Percentiles rank a stretch among this genome's conserved stretches.
These are phyloP conservation scores for Thumatha senex DNA, from an alignment of 2,888 invertebrate genomes.

Conservation along the genomic window DNA sequence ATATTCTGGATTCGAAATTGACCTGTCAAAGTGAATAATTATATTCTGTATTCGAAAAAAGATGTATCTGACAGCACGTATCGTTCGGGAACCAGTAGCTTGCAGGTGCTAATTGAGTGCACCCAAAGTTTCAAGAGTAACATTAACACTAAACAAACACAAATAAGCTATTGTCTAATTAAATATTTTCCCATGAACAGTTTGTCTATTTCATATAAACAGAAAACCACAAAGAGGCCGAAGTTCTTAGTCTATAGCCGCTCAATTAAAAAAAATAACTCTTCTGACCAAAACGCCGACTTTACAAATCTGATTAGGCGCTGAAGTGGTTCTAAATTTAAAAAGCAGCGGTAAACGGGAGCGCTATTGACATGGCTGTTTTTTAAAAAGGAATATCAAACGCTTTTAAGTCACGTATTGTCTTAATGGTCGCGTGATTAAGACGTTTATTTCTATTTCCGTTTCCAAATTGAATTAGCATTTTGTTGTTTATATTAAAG, in stretches of 20 bases:
- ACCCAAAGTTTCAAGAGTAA: conserved; percentile 68
- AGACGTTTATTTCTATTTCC: conserved; percentile 54
- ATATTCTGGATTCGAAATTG: conserved; percentile 57
- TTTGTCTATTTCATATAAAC: conserved; percentile 58
- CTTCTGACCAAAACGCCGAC: conserved; percentile 57
- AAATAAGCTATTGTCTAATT: conserved; percentile 83
- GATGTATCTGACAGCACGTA: conserved; percentile 32
- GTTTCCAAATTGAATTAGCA: conserved; percentile 28
- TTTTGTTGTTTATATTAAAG: conserved; percentile 18
- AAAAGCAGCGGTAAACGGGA: conserved; percentile 60
- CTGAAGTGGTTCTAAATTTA: conserved; percentile 81
- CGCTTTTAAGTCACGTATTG: conserved; percentile 70
- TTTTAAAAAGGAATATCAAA: conserved; percentile 53
- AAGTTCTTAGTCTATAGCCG: conserved; percentile 50
- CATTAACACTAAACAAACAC: conserved; percentile 82
- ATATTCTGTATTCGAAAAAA: conserved; percentile 44
- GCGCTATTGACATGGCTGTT: conserved; percentile 66
- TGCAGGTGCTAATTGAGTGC: conserved; percentile 73
- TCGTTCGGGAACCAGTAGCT: conserved; percentile 62
- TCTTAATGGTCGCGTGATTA: conserved; percentile 66
- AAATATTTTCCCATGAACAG: conserved; percentile 79
- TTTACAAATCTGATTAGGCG: conserved; percentile 80
- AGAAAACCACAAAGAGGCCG: conserved; percentile 65
- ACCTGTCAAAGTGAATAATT: conserved; percentile 70
- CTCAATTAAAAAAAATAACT: conserved; percentile 49